These are phyloP conservation scores for Lemur catta DNA, from an alignment of 2,797 vertebrate species.

Conservation along the genomic window DNA sequence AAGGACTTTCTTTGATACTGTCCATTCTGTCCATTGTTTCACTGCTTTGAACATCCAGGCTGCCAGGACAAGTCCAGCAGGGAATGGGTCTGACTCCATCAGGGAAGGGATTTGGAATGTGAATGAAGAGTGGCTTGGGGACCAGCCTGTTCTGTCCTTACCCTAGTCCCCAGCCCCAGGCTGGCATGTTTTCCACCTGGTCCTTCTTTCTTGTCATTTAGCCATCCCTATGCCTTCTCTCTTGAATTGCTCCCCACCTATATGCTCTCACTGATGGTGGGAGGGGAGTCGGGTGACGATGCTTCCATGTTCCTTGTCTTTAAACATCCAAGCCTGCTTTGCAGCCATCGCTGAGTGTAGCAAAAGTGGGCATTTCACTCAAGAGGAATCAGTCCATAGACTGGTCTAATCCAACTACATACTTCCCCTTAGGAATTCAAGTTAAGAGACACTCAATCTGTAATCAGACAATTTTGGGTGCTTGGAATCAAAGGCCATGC, in stretches of 20 bases:
- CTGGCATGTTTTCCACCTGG: neutral
- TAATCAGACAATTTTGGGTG: neutral
- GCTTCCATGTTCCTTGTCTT: neutral
- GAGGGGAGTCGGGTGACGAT: neutral
- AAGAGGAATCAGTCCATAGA: neutral
- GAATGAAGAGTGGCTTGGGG: neutral
- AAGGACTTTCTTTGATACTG: neutral
- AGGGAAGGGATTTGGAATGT: neutral
- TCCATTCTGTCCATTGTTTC: slow-evolving; percentile 48
- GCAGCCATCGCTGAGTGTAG: neutral
- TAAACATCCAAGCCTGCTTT: neutral
- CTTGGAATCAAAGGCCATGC: neutral
- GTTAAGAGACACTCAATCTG: neutral
- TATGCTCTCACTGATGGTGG: neutral
- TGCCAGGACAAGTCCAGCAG: slow-evolving; percentile 29
- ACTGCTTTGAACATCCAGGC: slow-evolving; percentile 51
- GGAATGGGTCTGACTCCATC: slow-evolving; percentile 39
- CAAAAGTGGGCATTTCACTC: neutral
- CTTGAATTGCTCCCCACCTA: neutral
- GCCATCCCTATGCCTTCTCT: neutral
- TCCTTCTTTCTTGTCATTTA: neutral
- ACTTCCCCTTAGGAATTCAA: neutral
- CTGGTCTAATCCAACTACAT: neutral
- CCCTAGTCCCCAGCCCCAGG: neutral
- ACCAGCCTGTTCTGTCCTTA: neutral